phyloP scores from a whole-genome alignment of 2,888 invertebrate genomes.

The Epicampocera succincta region DNA sequence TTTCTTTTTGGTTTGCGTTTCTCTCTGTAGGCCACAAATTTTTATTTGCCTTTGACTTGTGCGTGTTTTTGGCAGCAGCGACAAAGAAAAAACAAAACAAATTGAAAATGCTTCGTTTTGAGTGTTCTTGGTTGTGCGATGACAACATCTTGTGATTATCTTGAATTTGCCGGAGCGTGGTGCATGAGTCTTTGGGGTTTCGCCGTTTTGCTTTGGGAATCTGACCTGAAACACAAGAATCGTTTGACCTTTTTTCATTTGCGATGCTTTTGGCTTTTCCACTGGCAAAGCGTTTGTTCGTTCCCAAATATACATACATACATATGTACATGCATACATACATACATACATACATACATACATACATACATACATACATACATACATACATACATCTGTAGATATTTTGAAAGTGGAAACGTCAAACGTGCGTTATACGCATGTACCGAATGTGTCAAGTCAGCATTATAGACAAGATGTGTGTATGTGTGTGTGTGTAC shows the following conservation, averaged over 20 bases:
- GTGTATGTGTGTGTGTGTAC: background rate
- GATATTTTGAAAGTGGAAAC: slow-evolving; percentile 25
- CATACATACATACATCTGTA: background rate
- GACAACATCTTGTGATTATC: slow-evolving; percentile 51
- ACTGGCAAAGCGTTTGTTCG: background rate
- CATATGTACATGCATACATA: too few species aligned
- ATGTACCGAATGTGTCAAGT: slow-evolving; percentile 57
- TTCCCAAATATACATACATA: too few species aligned
- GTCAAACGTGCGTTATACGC: slow-evolving; percentile 57
- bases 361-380: too few species aligned
- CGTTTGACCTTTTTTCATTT: slow-evolving; percentile 57
- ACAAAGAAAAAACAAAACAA: slow-evolving; percentile 23
- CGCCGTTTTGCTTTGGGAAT: background rate
- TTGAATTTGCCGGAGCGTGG: background rate
- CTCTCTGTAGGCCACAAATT: slow-evolving; percentile 7
- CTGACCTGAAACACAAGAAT: slow-evolving; percentile 1
- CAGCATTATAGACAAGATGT: background rate
- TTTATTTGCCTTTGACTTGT: slow-evolving; percentile 31
- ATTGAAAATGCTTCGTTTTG: background rate
- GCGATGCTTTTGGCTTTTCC: background rate
- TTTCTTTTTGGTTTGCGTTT: background rate
- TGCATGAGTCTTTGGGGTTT: background rate
- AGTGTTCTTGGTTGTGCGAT: slow-evolving; percentile 16
- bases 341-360: background rate
- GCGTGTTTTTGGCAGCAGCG: slow-evolving; percentile 2